A percentile compares a stretch with the other conserved stretches of the same genome.
phyloP scores from a whole-genome alignment of 1,140 invertebrate genomes.

The Galendromus occidentalis region DNA sequence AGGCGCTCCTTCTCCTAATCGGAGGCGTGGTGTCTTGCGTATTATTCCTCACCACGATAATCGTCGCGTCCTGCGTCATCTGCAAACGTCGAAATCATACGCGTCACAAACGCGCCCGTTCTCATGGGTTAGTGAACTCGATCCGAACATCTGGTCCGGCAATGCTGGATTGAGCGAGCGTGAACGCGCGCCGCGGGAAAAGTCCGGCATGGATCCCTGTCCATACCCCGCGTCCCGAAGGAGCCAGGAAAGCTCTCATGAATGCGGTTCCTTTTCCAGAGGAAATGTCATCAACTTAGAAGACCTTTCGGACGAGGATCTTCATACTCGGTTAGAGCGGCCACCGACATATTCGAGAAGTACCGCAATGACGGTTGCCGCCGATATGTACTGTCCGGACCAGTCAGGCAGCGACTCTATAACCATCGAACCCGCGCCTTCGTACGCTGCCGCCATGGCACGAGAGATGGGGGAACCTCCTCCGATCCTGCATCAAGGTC shows the following conservation, averaged over 20 bases:
- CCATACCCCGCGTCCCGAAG: no score
- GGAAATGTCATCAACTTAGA: slow-evolving; percentile 7
- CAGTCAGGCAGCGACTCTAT: not conserved
- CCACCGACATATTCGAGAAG: slow-evolving; percentile 1
- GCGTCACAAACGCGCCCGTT: slow-evolving; percentile 1
- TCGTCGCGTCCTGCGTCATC: not conserved
- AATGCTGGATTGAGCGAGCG: no score
- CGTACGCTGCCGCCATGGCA: not conserved
- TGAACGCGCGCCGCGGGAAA: no score
- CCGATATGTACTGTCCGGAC: not conserved
- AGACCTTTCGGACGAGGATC: slow-evolving; percentile 3
- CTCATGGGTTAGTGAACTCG: not conserved
- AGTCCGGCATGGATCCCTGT: no score
- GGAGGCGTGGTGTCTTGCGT: not conserved
- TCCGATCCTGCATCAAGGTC: not conserved
- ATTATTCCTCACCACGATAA: not conserved
- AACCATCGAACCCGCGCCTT: not conserved
- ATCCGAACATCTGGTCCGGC: no score
- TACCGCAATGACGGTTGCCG: not conserved
- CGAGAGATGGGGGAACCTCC: not conserved
- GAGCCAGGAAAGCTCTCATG: no score
- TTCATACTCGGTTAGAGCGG: not conserved
- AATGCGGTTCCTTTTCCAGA: not conserved
- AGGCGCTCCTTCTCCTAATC: not conserved
- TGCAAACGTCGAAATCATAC: slow-evolving; percentile 1